Evolutionary conservation across 2,888 invertebrate genomes (phyloP), one percentile per base, ranked within the genome.

Genomic region (Chrysomela aeneicollis): DNA sequence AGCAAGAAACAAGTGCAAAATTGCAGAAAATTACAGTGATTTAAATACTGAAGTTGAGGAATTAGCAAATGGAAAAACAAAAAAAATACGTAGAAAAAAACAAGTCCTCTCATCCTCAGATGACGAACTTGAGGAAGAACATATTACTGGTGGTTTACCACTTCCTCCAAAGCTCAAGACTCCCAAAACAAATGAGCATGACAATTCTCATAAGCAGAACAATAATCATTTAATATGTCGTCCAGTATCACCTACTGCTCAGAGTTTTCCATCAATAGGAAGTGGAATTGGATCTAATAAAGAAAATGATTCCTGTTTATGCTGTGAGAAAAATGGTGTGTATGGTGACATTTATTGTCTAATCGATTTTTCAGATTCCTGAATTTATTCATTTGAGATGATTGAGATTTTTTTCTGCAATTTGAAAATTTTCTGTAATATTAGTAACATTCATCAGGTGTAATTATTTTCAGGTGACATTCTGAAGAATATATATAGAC

Each of bases 391-490:
- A 26, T 26, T 26, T 26, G 6, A 26, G 26, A 26, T 26, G 26
- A 5, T 26, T 26, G 26, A 26, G 26, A 26, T 26, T 5, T 26
- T 26, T 26, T 26, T 26, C 26, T 26, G 26, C 26, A 26, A 6
- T 26, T 26, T 26, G 26, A 26, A 26, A 5, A 26, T 26, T 26
- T 26, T 26, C 26, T 26, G 26, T 26, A 26, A 6, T 26, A 26
- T 26, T 26, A 26, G 26, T 26, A 26, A 26, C 12, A 12, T 6
- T 35, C 35, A 35, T 35, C 35, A 10, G 35, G 35, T 35, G 9
- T 35, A 35, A 35, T 35, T 15, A 52, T 52, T 52, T 52, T 15
- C 30, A 52, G 52, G 52, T 52, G 52, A 52, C 15, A 52, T 15
- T 26, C 32, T 52, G 1, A 52, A 32, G 15, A 52, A 52, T 15